Base-by-base conservation (phyloP, 2,113 vertebrate species). In the Aythya baeri region DNA sequence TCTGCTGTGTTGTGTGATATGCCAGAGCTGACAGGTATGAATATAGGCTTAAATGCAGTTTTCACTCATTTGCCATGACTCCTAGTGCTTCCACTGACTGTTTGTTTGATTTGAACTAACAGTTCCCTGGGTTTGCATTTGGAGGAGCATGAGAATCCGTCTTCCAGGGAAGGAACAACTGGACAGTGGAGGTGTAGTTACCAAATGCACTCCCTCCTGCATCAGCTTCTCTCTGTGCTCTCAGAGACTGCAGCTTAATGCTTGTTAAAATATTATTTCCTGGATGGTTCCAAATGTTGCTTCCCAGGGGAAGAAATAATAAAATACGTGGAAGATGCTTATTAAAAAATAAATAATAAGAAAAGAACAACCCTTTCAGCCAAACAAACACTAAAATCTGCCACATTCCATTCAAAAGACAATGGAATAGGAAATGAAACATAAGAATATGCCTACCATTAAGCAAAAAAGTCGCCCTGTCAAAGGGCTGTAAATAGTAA, bases 221-320 rank as follows among this genome's bases (percentile, higher is more conserved):
- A 44, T 68, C 50, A 86, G 21, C 31, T 77, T 86, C 17, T 29
- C 25, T 83, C 63, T 62, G 15, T 66, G 13, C 41, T 95, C 44
- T 93, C 59, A 74, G 36, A 55, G 68, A 62, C 21, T 52, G 82
- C 82, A 91, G 25, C 14, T 70, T 83, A 83, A 89, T 83, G 54
- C 71, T 70, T 87, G 26, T 74, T 90, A 91, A 88, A 93, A 67
- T 88, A 92, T 77, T 80, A 59, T 90, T 95, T 92, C 80, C 68
- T 88, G 46, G 27, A 65, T 90, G 0, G 0, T 83, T 96, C 68
- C 83, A 88, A 86, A 74, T 46, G 72, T 71, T 89, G 21, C 43
- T 88, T 90, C 79, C 83, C 0, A 0, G 31, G 55, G 50, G 9
- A 77, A 95, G 59, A 86, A 88, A 94, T 34, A 77, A 22, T 80